These are phyloP conservation scores for Piprites chloris DNA, from an alignment of 2,113 vertebrate species.

Conservation along the genomic window DNA sequence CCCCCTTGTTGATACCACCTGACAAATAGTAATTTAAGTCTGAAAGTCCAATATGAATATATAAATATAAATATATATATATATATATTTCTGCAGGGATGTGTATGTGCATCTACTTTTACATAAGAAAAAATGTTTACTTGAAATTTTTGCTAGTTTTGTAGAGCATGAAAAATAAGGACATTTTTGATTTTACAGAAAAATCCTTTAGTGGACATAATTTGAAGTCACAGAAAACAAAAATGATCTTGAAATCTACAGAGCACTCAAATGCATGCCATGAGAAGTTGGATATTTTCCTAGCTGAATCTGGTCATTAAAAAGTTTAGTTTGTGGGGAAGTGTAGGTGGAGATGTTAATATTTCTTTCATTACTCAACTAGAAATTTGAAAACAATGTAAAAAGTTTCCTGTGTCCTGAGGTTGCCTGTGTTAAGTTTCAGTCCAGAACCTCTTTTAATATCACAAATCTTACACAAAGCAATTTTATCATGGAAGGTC, in stretches of 20 bases:
- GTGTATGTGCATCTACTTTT: not conserved
- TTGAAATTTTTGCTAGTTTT: not conserved
- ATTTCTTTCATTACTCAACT: conserved; percentile 47
- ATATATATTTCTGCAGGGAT: not conserved
- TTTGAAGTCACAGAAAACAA: not conserved
- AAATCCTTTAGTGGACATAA: not conserved
- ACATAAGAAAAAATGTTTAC: not conserved
- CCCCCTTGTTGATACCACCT: not conserved
- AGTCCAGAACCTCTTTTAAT: not conserved
- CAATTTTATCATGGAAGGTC: not conserved
- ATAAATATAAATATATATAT: not conserved
- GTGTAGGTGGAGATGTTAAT: conserved; percentile 61
- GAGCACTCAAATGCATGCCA: not conserved
- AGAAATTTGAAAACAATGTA: conserved; percentile 32
- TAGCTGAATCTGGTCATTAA: conserved; percentile 21
- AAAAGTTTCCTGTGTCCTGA: conserved; percentile 28
- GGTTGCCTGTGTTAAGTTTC: not conserved
- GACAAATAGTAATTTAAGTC: not conserved
- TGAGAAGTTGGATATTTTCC: not conserved
- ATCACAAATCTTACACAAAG: not conserved
- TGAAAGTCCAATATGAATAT: not conserved
- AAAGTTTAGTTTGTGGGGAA: conserved; percentile 51
- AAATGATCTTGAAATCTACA: not conserved
- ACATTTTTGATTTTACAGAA: not conserved
- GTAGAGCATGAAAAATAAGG: not conserved